Base-by-base conservation (phyloP, 2,888 invertebrate species). In the Leptopilina drosophilae region DNA sequence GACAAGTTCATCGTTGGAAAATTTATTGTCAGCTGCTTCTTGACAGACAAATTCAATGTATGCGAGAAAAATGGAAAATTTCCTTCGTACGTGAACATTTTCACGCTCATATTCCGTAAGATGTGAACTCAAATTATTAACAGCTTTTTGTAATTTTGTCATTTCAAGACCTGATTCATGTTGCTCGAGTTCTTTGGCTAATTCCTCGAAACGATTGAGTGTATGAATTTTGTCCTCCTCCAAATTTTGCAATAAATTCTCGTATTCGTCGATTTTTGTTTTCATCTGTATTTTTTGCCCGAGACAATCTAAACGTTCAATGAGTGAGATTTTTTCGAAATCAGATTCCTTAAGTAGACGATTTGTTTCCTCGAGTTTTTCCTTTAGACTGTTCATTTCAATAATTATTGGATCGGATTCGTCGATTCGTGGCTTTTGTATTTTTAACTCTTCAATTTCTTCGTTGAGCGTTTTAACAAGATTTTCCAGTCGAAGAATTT, bases 371-470 rank as follows among this genome's bases (percentile, higher is more conserved):
- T 76, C 76, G 5, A 76, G 62, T 62, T 76, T 76, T 33, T n/a
- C 15, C 40, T 69, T 69, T 14, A 69, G 26, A 53, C 14, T 53
- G 66, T 77, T 46, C 20, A 59, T 53, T 69, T 69, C 69, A 2
- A 14, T 1, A 53, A 26, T 8, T 53, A 69, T 14, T 12, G 53
- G 20, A 5, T 49, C 33, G n/a, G 53, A 69, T 69, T 69, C 69
- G 12, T 20, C 7, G n/a, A 53, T 73, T 40, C 4, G 56, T 6
- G 77, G 59, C 8, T 82, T 80, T 40, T 76, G 20, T 2, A 14
- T 33, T 14, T 79, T 76, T 26, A 82, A 77, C 4, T 26, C 40
- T 33, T 66, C 78, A 6, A 75, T 66, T 80, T 82, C 80, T 11
- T 76, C 78, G 11, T 59, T 66, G 66, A 78, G 67, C 40, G 33